These are phyloP conservation scores for Drosophila bifasciata DNA, from an alignment of 1,140 invertebrate genomes.

Conservation along the genomic window DNA sequence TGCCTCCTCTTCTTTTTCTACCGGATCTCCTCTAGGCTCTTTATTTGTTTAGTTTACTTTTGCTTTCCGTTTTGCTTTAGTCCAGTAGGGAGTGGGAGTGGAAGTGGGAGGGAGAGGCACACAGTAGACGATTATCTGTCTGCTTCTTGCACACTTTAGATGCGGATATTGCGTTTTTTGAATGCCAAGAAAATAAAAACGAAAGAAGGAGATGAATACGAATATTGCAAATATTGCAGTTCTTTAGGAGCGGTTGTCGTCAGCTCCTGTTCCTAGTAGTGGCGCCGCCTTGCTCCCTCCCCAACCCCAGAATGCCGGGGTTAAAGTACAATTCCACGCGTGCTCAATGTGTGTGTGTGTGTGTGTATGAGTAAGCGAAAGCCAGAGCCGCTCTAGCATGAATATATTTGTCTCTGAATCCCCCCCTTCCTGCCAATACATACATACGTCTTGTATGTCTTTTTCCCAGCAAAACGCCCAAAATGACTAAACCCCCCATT, in stretches of 20 bases:
- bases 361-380: constrained; percentile 36
- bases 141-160: constrained; percentile 2
- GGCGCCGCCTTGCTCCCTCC: constrained; percentile 23
- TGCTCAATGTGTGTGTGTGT: constrained; percentile 15
- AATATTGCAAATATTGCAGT: constrained; percentile 63
- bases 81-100: too few species aligned
- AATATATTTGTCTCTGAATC: constrained; percentile 3
- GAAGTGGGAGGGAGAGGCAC: not conserved
- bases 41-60: constrained; percentile 83
- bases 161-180: constrained; percentile 33
- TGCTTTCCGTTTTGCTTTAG: constrained; percentile 62
- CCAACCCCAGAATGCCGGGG: constrained; percentile 24
- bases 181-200: constrained; percentile 42
- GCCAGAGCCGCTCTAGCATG: not conserved
- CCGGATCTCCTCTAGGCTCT: constrained; percentile 70
- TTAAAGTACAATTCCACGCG: constrained; percentile 67
- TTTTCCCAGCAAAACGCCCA: constrained; percentile 27
- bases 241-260: constrained; percentile 33
- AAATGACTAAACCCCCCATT: constrained; percentile 53
- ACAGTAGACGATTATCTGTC: not conserved
- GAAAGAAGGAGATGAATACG: constrained; percentile 27
- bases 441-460: constrained; percentile 19
- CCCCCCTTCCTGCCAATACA: constrained; percentile 12
- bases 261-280: constrained; percentile 36
- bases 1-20: constrained; percentile 30